phyloP scores from a whole-genome alignment of 2,113 vertebrate species.

The Glaucomys volans region DNA sequence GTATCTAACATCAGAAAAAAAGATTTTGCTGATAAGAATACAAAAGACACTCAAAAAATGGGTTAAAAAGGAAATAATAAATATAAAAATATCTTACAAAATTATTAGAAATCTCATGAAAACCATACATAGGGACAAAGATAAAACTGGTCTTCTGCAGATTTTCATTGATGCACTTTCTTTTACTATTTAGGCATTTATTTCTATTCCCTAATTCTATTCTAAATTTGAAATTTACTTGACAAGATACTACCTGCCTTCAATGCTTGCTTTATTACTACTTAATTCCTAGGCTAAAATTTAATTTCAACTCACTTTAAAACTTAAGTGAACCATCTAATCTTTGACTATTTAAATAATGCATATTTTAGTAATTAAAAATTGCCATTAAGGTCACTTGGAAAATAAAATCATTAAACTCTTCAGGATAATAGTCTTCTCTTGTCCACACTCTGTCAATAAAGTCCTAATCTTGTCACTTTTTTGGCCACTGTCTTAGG shows the following conservation, averaged over 20 bases:
- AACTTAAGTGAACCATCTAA: conserved; percentile 58
- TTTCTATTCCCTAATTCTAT: not conserved
- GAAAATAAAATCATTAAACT: conserved; percentile 76
- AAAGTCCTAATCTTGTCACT: conserved; percentile 86
- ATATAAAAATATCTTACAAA: not conserved
- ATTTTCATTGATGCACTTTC: not conserved
- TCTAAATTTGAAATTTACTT: conserved; percentile 59
- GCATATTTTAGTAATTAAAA: conserved; percentile 68
- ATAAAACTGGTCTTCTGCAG: not conserved
- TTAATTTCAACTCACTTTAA: conserved; percentile 48
- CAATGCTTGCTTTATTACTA: conserved; percentile 51
- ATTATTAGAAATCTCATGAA: conserved; percentile 14
- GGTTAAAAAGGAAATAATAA: conserved; percentile 33
- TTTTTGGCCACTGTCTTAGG: conserved; percentile 83
- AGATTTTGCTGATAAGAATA: not conserved
- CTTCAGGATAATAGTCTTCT: conserved; percentile 79
- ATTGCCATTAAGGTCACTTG: conserved; percentile 65
- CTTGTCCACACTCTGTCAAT: conserved; percentile 80
- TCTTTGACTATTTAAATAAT: conserved; percentile 74
- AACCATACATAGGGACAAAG: not conserved
- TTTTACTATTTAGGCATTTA: not conserved
- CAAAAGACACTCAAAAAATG: not conserved
- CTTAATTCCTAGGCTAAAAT: conserved; percentile 57
- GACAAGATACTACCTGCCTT: conserved; percentile 63
- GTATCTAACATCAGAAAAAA: not conserved